phyloP scores from a whole-genome alignment of 2,797 vertebrate species.

The Lerista edwardsae region DNA sequence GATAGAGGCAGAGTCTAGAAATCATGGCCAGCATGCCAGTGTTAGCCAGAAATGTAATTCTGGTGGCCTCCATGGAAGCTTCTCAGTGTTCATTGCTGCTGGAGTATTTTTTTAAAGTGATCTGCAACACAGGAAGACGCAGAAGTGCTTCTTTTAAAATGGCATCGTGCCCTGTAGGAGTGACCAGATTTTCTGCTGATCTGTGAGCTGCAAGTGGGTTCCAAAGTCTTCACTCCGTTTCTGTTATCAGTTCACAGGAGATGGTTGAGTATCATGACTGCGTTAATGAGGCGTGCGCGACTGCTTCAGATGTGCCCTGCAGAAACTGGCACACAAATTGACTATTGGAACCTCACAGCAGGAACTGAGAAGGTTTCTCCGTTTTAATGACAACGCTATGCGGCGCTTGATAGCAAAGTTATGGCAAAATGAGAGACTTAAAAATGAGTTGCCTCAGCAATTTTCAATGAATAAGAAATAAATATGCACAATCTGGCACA shows the following conservation, averaged over 20 bases:
- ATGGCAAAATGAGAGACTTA: constrained; percentile 3
- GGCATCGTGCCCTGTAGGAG: not conserved
- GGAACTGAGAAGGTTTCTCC: not conserved
- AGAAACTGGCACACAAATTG: not conserved
- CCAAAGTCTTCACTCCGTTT: not conserved
- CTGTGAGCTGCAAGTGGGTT: not conserved
- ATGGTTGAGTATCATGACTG: not conserved
- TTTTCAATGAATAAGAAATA: constrained; percentile 12
- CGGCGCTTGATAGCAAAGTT: not conserved
- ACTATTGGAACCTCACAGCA: not conserved
- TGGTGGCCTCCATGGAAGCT: no score
- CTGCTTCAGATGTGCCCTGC: not conserved
- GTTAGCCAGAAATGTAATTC: not conserved
- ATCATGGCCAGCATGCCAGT: not conserved
- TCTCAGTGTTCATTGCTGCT: no score
- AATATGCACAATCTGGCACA: not conserved
- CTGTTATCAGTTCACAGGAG: no score
- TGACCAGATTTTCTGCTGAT: not conserved
- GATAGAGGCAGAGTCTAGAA: not conserved
- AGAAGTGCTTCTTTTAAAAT: no score
- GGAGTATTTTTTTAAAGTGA: no score
- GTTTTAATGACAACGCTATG: constrained; percentile 19
- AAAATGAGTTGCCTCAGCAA: not conserved
- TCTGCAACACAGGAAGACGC: no score
- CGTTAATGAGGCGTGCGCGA: constrained; percentile 5